These are phyloP conservation scores for Pterocles orientalis DNA, from an alignment of 2,113 vertebrate genomes.

Conservation along the genomic window DNA sequence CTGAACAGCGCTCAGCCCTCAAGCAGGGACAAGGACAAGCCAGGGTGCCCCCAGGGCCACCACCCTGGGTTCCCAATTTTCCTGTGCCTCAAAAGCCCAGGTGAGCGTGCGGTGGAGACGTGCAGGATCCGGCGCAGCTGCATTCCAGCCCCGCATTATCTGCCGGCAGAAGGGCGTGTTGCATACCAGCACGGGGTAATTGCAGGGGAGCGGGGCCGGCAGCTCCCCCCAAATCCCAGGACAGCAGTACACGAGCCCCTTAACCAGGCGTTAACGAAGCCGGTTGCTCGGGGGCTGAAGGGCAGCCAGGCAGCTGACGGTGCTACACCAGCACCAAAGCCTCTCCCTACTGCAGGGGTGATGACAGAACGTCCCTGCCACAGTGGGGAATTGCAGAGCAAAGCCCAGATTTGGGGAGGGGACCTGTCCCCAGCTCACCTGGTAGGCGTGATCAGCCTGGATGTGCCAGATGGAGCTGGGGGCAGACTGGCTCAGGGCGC, in stretches of 20 bases:
- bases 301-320: neutral
- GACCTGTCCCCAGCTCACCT: conserved; percentile 69
- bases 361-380: fast-evolving
- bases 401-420: neutral
- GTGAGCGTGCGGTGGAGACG: neutral
- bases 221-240: neutral
- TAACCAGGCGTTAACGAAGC: fast-evolving
- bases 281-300: neutral
- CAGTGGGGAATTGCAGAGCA: fast-evolving
- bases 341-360: fast-evolving
- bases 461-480: conserved; percentile 94
- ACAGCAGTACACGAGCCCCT: neutral
- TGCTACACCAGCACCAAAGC: neutral
- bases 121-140: neutral
- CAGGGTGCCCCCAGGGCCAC: neutral
- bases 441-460: conserved; percentile 91
- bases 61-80: fast-evolving
- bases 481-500: conserved; percentile 84
- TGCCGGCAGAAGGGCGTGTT: neutral
- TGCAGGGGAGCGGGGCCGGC: neutral
- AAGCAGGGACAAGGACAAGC: neutral
- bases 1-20: fast-evolving
- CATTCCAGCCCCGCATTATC: neutral
- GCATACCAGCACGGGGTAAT: neutral
- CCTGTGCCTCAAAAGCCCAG: neutral